These are phyloP conservation scores for Drosophila jambulina DNA, from an alignment of 1,140 invertebrate genomes.

Conservation along the genomic window DNA sequence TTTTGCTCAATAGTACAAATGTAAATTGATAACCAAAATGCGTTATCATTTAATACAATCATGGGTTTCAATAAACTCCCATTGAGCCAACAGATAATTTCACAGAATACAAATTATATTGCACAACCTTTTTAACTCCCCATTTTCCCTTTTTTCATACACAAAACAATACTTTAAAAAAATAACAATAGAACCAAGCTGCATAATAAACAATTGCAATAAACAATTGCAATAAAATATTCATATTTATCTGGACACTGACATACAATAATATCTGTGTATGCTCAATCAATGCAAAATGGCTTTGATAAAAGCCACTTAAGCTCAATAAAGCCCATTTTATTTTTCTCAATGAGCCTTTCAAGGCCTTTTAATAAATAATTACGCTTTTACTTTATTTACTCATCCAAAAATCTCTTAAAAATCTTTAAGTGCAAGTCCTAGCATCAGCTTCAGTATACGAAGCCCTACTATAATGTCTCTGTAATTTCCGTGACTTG, in stretches of 20 bases:
- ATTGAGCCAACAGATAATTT: neutral
- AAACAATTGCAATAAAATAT: neutral
- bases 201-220: neutral
- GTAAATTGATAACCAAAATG: neutral
- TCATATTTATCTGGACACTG: neutral
- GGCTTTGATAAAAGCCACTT: neutral
- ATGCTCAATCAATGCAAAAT: neutral
- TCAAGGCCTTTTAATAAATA: neutral
- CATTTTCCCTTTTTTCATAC: neutral
- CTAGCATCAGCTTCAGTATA: neutral
- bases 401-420: neutral
- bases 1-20: neutral
- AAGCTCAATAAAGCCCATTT: neutral
- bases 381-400: neutral
- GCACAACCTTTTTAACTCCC: neutral
- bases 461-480: constrained; percentile 20
- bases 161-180: neutral
- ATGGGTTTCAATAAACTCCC: neutral
- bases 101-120: neutral
- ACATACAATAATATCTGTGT: neutral
- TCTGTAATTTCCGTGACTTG: constrained; percentile 51
- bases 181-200: neutral
- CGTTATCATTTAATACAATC: neutral
- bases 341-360: neutral
- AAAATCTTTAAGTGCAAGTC: neutral